Base-by-base conservation (phyloP, 2,888 invertebrate genomes). In the Mesorhabditis spiculigera region DNA sequence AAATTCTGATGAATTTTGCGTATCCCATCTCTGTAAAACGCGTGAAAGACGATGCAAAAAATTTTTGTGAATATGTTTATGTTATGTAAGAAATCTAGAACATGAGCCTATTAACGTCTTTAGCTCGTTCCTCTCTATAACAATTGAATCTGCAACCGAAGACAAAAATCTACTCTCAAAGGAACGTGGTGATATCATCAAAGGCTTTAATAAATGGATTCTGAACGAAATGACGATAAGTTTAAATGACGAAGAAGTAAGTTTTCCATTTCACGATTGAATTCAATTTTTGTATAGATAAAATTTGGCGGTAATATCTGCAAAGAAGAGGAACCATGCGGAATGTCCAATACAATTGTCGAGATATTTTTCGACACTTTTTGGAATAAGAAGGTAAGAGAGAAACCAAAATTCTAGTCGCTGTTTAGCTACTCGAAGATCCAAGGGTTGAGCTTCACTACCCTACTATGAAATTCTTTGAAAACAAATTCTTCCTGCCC, bases 401-500 rank as follows among this genome's bases (percentile, higher is more conserved):
- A n/a, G n/a, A n/a, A n/a, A n/a, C n/a, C 8, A 43, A 16, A 44
- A 68, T 10, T 43, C 16, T 6, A 64, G 43, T 28, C 41, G 41
- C 43, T 28, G 3, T 75, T 78, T 45, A 84, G 82, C 75, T 84
- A 0, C 79, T 80, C 6, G 76, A 78, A 68, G 83, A 84, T 65
- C 77, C 81, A 0, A 76, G 82, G 43, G 77, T 85, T 45, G 69
- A 70, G 61, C 72, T 85, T 69, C 78, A 83, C 45, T 85, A 83
- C 71, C 85, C 85, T 0, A 80, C 82, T 5, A 80, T 86, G 80
- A 80, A 83, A 65, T 82, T 84, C 63, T 86, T 80, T 77, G 83
- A 84, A 45, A 80, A 78, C 65, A 83, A 81, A 67, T 79, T 86
- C 71, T 85, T 86, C 73, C 72, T 85, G n/a, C 82, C 85, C 8